Base-by-base conservation (phyloP, 2,113 vertebrate genomes). In the Thymallus thymallus region DNA sequence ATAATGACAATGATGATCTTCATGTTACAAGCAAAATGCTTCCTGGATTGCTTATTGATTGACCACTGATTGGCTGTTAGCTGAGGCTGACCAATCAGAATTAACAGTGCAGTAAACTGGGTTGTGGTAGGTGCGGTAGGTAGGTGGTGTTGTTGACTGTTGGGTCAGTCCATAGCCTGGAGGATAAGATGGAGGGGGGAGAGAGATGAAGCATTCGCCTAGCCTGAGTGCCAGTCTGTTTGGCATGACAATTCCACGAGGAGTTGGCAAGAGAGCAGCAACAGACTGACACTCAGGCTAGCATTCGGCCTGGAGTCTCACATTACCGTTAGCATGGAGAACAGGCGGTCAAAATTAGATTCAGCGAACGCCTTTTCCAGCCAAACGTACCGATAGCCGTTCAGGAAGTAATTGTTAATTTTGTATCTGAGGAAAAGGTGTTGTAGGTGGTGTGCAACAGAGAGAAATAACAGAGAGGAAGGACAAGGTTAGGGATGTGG, bases 341-440 rank as follows among this genome's bases (percentile, higher is more conserved):
- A 96, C 94, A 98, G 96, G 94, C 94, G 96, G 94, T 98, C 96
- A 98, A 96, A 98, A 88, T 96, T 96, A 94, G 96, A 95, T 94
- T 96, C 97, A 95, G 97, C 96, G 96, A 96, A 95, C 86, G 96
- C 95, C 93, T 95, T 98, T 95, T 98, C 96, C 95, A 99, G 95
- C 97, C 97, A 99, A 94, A 98, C 94, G 94, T 94, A 96, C 95
- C 97, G 97, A 94, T 98, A 99, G 95, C 96, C 96, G 94, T 92
- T 98, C 96, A 98, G 95, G 97, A 98, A 98, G 97, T 96, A 98
- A 99, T 97, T 98, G 94, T 94, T 98, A 98, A 96, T 99, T 99
- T 96, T 98, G 96, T 98, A 97, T 98, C 97, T 99, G 94, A 95
- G 94, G 94, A 94, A 92, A 95, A 95, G 93, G 93, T 92, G 87